Evolutionary conservation across 2,797 vertebrate genomes (phyloP).

Genomic region (Pagetopsis macropterus): DNA sequence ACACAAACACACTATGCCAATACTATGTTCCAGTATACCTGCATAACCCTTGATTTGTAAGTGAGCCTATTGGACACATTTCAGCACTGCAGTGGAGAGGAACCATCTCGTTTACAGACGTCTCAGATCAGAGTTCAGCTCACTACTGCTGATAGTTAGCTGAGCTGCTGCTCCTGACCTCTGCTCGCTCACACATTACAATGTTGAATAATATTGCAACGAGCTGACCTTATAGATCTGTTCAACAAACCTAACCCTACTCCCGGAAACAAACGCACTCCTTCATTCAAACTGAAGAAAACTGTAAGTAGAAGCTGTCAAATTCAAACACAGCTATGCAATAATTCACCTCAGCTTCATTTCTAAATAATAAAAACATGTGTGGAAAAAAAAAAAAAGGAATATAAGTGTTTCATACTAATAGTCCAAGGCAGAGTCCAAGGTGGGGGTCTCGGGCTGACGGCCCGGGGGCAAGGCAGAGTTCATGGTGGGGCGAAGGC

Average conservation of each 20-base stretch:
- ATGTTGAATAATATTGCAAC: not conserved
- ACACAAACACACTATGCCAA: slow-evolving; percentile 4
- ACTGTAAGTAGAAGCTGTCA: not conserved
- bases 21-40: not conserved
- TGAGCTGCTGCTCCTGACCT: not conserved
- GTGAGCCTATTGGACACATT: not conserved
- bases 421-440: too few relatives aligned
- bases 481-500: too few relatives aligned
- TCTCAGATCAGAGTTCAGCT: not conserved
- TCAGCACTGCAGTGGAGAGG: not conserved
- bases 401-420: too few relatives aligned
- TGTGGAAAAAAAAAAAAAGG: too few relatives aligned
- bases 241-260: not conserved
- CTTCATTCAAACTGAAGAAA: not conserved
- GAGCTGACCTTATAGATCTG: not conserved
- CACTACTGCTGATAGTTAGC: not conserved
- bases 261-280: not conserved
- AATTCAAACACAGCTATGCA: not conserved
- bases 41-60: not conserved
- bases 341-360: not conserved
- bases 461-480: too few relatives aligned
- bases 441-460: too few relatives aligned
- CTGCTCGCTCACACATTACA: not conserved
- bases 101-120: not conserved
- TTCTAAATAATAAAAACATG: not conserved